Conservation (phyloP, 1,140 invertebrate species). For the Leptinotarsa texana region DNA sequence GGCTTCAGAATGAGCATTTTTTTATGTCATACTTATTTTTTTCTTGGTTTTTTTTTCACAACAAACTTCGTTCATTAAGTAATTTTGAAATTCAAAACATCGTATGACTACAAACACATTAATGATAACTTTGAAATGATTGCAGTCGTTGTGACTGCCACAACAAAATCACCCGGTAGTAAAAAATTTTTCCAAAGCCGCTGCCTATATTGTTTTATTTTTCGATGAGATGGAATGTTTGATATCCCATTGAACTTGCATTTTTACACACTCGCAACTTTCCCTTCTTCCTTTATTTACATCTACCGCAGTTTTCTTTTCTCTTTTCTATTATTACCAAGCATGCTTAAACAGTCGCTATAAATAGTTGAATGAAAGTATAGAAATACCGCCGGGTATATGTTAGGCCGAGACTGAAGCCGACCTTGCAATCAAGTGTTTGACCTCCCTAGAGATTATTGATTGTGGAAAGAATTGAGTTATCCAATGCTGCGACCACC, state of each 20-base stretch:
- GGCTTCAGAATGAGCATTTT: too few relatives aligned
- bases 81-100: too few relatives aligned
- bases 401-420: background rate
- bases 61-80: background rate
- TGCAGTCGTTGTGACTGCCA: too few relatives aligned
- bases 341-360: background rate
- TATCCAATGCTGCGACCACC: too few relatives aligned
- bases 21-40: background rate
- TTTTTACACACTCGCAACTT: background rate
- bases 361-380: slow-evolving; percentile 7
- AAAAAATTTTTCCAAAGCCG: too few relatives aligned
- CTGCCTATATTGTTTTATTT: too few relatives aligned
- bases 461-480: background rate
- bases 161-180: too few relatives aligned
- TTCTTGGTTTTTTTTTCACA: background rate
- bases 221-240: background rate
- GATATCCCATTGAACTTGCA: background rate
- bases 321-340: slow-evolving; percentile 1
- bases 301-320: slow-evolving; percentile 8
- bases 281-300: background rate
- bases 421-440: background rate
- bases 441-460: background rate
- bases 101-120: too few relatives aligned
- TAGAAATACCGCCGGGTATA: background rate
- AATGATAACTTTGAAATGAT: too few relatives aligned